Evolutionary conservation across 2,888 invertebrate genomes (phyloP).

Genomic region (Margaritifera margaritifera): DNA sequence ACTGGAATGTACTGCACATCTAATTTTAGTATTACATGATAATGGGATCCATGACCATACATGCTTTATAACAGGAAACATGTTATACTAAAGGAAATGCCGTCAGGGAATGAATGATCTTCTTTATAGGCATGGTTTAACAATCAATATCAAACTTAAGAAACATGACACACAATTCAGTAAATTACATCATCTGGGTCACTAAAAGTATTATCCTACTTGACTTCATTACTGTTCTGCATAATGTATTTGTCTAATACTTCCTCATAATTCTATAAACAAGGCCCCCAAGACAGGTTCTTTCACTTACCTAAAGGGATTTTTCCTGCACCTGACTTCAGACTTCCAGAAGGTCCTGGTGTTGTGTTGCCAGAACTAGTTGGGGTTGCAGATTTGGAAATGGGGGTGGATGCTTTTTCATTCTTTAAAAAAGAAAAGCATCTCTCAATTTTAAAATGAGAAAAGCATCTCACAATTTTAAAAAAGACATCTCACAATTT

Average conservation of each 20-base stretch:
- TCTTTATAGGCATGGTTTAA: background rate
- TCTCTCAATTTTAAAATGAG: too few species aligned
- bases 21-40: too few species aligned
- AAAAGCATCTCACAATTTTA: too few species aligned
- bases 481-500: too few species aligned
- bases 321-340: constrained; percentile 31
- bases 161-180: background rate
- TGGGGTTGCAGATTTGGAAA: constrained; percentile 91
- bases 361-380: constrained; percentile 76
- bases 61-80: too few species aligned
- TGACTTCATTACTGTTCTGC: background rate
- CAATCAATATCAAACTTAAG: background rate
- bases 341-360: constrained; percentile 64
- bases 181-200: background rate
- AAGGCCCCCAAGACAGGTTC: too few species aligned
- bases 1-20: too few species aligned
- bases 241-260: too few species aligned
- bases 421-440: constrained; percentile 67
- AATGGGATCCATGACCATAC: too few species aligned
- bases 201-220: background rate
- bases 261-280: too few species aligned
- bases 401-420: constrained; percentile 92
- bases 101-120: background rate
- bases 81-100: too few species aligned
- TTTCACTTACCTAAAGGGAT: too few species aligned